Percentiles rank a stretch among this genome's conserved stretches.
Evolutionary conservation across 2,888 invertebrate species (phyloP).

Genomic region (Ennomos quercinarius): DNA sequence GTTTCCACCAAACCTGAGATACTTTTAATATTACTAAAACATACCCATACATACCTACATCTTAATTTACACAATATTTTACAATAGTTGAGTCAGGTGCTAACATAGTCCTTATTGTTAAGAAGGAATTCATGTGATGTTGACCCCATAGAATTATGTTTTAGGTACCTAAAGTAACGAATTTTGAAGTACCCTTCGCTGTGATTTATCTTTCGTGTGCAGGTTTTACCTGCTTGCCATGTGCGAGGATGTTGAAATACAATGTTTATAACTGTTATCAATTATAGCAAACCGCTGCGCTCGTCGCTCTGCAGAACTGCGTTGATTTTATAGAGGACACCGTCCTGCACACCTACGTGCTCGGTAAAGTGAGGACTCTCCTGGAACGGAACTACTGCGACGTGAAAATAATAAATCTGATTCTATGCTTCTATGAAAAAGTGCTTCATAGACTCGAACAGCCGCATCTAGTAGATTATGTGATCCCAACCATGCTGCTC

Average conservation of each 20-base stretch:
- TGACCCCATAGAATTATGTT: too few relatives aligned
- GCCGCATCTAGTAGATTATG: constrained; percentile 94
- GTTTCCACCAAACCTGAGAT: too few relatives aligned
- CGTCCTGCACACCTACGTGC: constrained; percentile 91
- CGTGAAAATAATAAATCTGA: constrained; percentile 91
- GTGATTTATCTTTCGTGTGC: too few relatives aligned
- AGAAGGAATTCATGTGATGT: too few relatives aligned
- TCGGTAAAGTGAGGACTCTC: constrained; percentile 92
- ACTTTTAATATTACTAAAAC: too few relatives aligned
- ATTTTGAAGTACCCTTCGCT: too few relatives aligned
- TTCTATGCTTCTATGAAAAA: constrained; percentile 92
- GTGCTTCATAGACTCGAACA: constrained; percentile 94
- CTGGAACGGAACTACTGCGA: constrained; percentile 93
- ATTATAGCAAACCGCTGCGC: constrained; percentile 68
- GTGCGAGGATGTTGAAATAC: background rate
- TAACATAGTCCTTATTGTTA: too few relatives aligned
- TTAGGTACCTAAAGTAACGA: too few relatives aligned
- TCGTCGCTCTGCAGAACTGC: constrained; percentile 94
- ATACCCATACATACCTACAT: too few relatives aligned
- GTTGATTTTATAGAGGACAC: constrained; percentile 93
- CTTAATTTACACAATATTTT: too few relatives aligned
- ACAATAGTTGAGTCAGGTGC: too few relatives aligned
- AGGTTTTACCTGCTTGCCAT: background rate
- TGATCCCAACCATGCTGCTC: constrained; percentile 94
- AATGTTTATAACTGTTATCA: background rate